Evolutionary conservation across 2,888 invertebrate genomes (phyloP), one percentile per base, ranked within the genome.

Genomic region (Thalpophila matura): DNA sequence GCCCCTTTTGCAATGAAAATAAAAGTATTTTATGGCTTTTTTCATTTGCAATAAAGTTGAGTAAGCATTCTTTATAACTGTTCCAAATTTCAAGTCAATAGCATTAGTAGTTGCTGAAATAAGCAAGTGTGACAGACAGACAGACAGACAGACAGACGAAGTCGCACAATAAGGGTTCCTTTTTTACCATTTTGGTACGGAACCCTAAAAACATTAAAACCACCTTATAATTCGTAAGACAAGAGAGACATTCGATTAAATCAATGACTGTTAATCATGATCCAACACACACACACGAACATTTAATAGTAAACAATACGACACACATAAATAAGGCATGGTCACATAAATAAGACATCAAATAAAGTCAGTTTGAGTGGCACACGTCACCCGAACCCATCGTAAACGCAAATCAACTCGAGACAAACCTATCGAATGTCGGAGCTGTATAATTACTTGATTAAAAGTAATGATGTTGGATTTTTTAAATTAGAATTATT

Each of bases 331-430:
- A 87, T 84, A 85, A 86, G 85, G 84, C 50, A 18, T 74, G 79
- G 77, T 42, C 54, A 66, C 62, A 57, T 69, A 86, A 89, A 86
- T 85, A 86, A 88, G 87, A 86, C 83, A 83, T 86, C 83, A 77
- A 77, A 72, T 80, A 75, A 81, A 82, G 71, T 56, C 55, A 16
- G 54, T 55, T 70, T 77, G 80, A 83, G 82, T 77, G 80, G 60
- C 62, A 66, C 64, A 71, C 74, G 80, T 72, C 82, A 78, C 84
- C 76, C 84, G 81, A 77, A 79, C 74, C 72, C 45, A 68, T 59
- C 82, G 82, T 88, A 85, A 87, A 82, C 79, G 82, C 84, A 85
- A 85, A 88, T 89, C 86, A 89, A 77, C 4, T 47, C 7, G 31
- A 35, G 31, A 64, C 37, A 45, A 61, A 59, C 42, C 59, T 49